A percentile compares a stretch with the other conserved stretches of the same genome.
These are phyloP conservation scores for Pogonognathellus flavescens DNA, from an alignment of 1,140 invertebrate species.

Conservation along the genomic window DNA sequence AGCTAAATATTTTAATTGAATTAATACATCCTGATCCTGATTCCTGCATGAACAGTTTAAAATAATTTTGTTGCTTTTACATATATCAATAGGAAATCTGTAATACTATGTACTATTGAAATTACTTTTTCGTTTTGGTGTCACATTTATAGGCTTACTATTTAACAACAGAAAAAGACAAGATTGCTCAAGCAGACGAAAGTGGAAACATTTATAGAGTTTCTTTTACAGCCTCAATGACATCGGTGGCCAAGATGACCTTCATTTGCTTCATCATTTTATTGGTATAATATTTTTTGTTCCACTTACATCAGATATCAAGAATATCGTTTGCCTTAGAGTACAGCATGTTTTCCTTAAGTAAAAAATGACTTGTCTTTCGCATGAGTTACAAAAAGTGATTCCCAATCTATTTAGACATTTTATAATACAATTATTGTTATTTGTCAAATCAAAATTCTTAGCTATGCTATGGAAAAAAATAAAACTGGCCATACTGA, in stretches of 20 bases:
- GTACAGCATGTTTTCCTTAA: too few relatives aligned
- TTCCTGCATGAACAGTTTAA: too few relatives aligned
- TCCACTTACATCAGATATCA: too few relatives aligned
- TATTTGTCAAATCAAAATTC: too few relatives aligned
- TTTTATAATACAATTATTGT: too few relatives aligned
- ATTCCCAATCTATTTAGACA: too few relatives aligned
- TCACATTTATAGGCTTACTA: neutral
- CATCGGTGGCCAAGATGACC: slow-evolving; percentile 1
- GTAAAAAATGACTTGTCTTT: too few relatives aligned
- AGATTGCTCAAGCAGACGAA: neutral
- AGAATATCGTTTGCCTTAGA: too few relatives aligned
- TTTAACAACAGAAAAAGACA: neutral
- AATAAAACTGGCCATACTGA: too few relatives aligned
- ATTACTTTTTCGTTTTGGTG: neutral
- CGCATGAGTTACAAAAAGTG: too few relatives aligned
- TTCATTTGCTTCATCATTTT: slow-evolving; percentile 17
- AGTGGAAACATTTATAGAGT: slow-evolving; percentile 2
- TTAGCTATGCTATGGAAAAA: too few relatives aligned
- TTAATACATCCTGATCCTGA: neutral
- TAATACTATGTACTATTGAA: neutral
- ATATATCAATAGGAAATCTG: neutral
- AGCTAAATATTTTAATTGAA: neutral
- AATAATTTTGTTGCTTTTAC: too few relatives aligned
- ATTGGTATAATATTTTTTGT: neutral
- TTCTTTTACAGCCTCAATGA: neutral